Evolutionary conservation across 2,113 vertebrate genomes (phyloP), one percentile per base, ranked within the genome.

Genomic region (Dipodomys spectabilis): DNA sequence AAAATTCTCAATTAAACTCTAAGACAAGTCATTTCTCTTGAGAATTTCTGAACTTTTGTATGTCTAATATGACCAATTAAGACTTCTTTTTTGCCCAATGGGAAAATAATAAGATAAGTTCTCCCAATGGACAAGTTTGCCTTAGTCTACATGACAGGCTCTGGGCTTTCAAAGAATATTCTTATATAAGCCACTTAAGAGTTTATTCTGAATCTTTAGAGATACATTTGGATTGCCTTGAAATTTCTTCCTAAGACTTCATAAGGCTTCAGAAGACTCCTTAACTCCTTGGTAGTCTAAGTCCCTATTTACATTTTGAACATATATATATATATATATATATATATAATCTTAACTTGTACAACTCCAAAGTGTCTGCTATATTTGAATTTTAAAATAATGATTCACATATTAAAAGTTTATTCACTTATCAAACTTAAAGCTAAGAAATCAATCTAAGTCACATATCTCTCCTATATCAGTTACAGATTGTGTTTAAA

Each of bases 1-100:
- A 94, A 93, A 96, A 95, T 88, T 78, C 73, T 95, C 94, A 95
- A 84, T 94, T 90, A 95, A 88, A 86, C 57, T 81, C 60, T 91
- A 86, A 84, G 67, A 96, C 68, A 57, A 74, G 84, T 35, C 65
- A 94, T 94, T 95, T 95, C 94, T 96, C 94, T 35, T 53, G 91
- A 93, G 95, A 77, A 75, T 85, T 80, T 85, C 62, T 92, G 92
- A 95, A 94, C 91, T 93, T 95, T 77, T 16, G 10, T 88, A 93
- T 92, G 64, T 82, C 79, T 94, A 92, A 90, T 74, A 60, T n/a
- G 88, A 49, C 78, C 92, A 94, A 65, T 93, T 91, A 92, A 88
- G 45, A 92, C 39, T 73, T 57, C 90, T 44, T 90, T 91, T 90
- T 79, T 74, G 74, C 45, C 35, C 72, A 78, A 9, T n/a, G 78